These are phyloP conservation scores for Nothocercus nigrocapillus DNA, from an alignment of 2,113 vertebrate species.

Conservation along the genomic window DNA sequence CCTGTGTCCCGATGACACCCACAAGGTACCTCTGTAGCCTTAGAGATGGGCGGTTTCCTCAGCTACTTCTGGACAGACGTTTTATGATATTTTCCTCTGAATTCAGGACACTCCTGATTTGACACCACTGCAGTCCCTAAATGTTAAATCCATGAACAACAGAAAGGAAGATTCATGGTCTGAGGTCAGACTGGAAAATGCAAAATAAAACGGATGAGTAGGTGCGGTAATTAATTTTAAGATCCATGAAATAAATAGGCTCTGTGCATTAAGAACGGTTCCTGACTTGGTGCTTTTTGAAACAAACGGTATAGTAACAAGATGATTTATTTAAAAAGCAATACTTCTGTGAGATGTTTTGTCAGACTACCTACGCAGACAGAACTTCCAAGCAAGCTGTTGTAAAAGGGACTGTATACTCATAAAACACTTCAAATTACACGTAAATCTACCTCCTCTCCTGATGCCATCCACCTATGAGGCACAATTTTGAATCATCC, in stretches of 20 bases:
- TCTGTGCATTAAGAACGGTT: background rate
- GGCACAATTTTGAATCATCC: background rate
- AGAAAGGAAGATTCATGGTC: background rate
- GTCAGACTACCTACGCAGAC: background rate
- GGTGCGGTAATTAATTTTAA: conserved; percentile 18
- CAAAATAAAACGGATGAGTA: background rate
- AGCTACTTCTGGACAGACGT: background rate
- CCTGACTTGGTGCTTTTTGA: background rate
- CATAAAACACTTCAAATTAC: background rate
- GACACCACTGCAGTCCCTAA: background rate
- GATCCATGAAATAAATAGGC: background rate
- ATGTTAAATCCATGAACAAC: background rate
- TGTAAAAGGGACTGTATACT: background rate
- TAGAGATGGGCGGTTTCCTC: background rate
- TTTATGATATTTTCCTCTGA: background rate
- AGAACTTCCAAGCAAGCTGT: conserved; percentile 1
- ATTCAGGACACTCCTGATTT: background rate
- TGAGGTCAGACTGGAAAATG: background rate
- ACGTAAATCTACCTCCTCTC: background rate
- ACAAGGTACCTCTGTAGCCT: background rate
- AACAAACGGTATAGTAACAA: background rate
- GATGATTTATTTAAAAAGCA: background rate
- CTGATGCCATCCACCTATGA: background rate
- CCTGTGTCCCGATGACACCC: background rate
- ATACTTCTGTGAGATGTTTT: background rate